phyloP scores from a whole-genome alignment of 2,113 vertebrate genomes.

The Aptenodytes patagonicus region DNA sequence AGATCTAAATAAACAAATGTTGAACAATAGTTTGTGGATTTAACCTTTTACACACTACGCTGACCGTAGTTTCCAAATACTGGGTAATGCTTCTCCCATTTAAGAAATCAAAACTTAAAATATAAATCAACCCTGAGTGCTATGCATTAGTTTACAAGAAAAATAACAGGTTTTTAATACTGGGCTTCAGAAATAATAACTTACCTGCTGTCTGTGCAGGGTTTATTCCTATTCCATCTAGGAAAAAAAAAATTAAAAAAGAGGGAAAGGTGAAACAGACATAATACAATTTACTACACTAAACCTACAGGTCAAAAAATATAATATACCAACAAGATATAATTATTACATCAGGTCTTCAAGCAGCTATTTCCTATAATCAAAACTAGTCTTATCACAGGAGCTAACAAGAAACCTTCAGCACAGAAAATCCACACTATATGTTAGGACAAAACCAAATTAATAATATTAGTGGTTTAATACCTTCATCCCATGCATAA shows the following conservation, averaged over 20 bases:
- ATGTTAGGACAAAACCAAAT: not conserved
- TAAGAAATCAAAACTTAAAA: not conserved
- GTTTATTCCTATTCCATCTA: conserved; percentile 85
- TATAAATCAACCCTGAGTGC: not conserved
- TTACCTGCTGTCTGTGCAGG: conserved; percentile 82
- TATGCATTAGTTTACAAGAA: not conserved
- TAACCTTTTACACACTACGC: not conserved
- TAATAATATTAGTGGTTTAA: not conserved
- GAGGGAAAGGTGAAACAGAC: not conserved
- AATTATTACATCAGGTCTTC: not conserved
- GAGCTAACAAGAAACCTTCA: not conserved
- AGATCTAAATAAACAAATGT: not conserved
- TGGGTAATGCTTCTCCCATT: not conserved
- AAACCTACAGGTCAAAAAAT: not conserved
- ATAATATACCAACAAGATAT: not conserved
- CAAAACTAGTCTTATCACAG: not conserved
- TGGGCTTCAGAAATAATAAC: not conserved
- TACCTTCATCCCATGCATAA: not conserved
- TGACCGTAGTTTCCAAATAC: not conserved
- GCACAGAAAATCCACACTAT: not conserved
- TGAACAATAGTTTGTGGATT: not conserved
- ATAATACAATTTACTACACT: not conserved
- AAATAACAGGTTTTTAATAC: not conserved
- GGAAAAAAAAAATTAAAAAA: no score
- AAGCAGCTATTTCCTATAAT: not conserved